Base-by-base conservation (phyloP, 1,140 invertebrate species). In the Brachionus koreanus region DNA sequence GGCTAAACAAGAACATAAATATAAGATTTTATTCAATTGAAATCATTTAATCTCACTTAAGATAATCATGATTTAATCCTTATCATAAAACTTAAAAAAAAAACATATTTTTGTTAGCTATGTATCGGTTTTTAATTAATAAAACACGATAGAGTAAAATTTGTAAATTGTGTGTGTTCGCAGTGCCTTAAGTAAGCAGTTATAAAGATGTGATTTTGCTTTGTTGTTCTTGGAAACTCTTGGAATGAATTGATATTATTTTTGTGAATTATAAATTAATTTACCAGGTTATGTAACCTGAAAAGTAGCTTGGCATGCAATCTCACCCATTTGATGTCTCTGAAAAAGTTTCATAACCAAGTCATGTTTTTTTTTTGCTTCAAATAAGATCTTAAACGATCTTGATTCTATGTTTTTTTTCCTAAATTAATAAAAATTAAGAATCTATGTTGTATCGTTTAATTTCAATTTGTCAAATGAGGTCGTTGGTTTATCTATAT, bases 21-120 rank as follows among this genome's bases (percentile, higher is more conserved):
- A 25, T 37, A 33, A 16, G 63, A 65, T 65, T 16, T 37, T 65
- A 65, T 65, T 33, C 33, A 33, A 65, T 65, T 65, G 13, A 65
- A 65, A 65, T 65, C 25, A 25, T 65, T 65, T 65, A 65, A 65
- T 65, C 63, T 65, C 29, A 65, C 63, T 65, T 65, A 10, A 65
- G 63, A 65, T 65, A 65, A 65, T 65, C 61, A 65, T 23, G 25
- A 65, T 57, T 57, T 57, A 57, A 57, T 57, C 49, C 49, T 57
- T 57, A 57, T 57, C 49, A 57, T 57, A 57, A n/a, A 57, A 57
- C n/a, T 3, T 57, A 25, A 9, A 57, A 57, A 52, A 52, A 57
- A 57, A 57, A 57, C 49, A 57, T 57, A 57, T 57, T 57, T 57
- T n/a, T 57, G n/a, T 57, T 57, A 29, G 49, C 19, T 57, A 57